phyloP scores from a whole-genome alignment of 2,888 invertebrate species.

The Hyalella azteca region DNA sequence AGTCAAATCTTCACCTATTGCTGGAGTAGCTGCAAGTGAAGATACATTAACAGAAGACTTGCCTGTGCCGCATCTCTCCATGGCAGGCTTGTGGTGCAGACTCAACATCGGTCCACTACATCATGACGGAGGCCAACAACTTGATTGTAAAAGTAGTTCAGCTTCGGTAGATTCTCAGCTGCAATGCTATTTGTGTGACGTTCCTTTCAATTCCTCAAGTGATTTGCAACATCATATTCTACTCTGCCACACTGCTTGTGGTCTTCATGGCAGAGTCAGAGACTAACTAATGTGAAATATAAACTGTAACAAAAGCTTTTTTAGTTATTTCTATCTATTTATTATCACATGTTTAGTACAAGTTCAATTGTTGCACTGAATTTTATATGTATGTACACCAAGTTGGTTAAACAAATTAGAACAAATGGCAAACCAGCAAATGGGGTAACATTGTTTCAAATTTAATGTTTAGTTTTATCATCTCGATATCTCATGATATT shows the following conservation, averaged over 20 bases:
- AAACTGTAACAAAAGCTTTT: neutral
- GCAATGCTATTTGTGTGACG: neutral
- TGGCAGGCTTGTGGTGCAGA: neutral
- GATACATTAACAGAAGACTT: too few species aligned
- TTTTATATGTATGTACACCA: too few species aligned
- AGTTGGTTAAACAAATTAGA: too few species aligned
- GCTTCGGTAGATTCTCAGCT: neutral
- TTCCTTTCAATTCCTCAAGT: neutral
- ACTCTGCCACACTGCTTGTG: neutral
- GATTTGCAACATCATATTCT: constrained; percentile 1
- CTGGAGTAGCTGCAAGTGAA: too few species aligned
- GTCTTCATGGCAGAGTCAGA: neutral
- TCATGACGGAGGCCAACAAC: neutral
- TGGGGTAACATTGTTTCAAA: too few species aligned
- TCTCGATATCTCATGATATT: too few species aligned
- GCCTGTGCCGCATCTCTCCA: neutral
- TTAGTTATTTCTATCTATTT: too few species aligned
- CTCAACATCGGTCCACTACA: neutral
- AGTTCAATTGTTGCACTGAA: too few species aligned
- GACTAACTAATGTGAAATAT: constrained; percentile 3
- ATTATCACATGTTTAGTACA: neutral
- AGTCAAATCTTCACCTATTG: too few species aligned
- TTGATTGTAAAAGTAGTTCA: neutral
- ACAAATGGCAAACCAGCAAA: too few species aligned
- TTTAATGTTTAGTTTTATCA: too few species aligned